These are phyloP conservation scores for Calcarius lapponicus DNA, from an alignment of 2,797 vertebrate species.

Conservation along the genomic window DNA sequence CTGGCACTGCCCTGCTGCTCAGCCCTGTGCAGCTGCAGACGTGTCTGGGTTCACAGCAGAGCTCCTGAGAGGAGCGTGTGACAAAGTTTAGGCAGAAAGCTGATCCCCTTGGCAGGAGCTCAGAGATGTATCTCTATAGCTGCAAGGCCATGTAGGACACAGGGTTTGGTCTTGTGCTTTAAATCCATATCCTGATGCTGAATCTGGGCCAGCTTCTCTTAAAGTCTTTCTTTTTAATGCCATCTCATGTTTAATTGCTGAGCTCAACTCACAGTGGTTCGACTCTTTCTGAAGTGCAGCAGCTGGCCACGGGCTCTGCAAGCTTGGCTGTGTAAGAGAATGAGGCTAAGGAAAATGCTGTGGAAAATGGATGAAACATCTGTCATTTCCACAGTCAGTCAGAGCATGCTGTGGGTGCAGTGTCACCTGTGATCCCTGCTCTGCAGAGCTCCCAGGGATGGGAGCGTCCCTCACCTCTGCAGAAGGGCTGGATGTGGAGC, in stretches of 20 bases:
- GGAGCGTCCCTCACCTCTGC: neutral
- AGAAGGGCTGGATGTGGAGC: neutral
- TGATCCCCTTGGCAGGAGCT: neutral
- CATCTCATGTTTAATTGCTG: constrained; percentile 10
- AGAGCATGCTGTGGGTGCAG: neutral
- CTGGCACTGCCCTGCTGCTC: neutral
- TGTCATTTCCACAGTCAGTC: accelerated
- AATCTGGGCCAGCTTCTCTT: neutral
- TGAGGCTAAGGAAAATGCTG: neutral
- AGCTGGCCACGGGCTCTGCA: neutral
- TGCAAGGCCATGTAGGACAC: neutral
- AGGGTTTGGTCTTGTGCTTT: neutral
- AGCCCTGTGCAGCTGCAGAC: neutral
- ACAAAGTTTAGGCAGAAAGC: neutral
- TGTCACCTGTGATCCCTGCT: accelerated
- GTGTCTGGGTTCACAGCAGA: neutral
- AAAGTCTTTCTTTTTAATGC: neutral
- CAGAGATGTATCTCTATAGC: neutral
- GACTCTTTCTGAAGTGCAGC: neutral
- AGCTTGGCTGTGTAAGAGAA: neutral
- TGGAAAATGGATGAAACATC: neutral
- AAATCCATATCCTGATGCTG: neutral
- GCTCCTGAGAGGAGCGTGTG: neutral
- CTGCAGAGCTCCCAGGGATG: neutral
- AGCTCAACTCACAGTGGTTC: neutral